phyloP scores from a whole-genome alignment of 2,888 invertebrate species.

The Drosophila formosana region DNA sequence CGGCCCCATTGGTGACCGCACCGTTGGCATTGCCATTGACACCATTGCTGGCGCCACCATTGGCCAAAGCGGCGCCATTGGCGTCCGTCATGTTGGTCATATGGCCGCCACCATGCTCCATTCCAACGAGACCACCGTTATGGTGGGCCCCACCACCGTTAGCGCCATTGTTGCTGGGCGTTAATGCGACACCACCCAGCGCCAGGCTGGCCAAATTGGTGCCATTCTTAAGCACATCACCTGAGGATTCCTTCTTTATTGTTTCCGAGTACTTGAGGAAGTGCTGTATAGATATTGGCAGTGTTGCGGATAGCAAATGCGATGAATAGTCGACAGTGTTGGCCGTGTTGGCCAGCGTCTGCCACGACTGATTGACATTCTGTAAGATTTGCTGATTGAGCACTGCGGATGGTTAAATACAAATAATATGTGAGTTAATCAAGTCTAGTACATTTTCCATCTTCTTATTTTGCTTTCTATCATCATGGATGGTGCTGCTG shows the following conservation, averaged over 20 bases:
- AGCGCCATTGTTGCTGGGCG: conserved; percentile 77
- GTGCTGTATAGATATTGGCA: conserved; percentile 86
- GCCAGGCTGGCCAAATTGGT: conserved; percentile 84
- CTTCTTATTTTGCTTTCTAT: neutral
- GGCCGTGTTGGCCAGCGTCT: conserved; percentile 85
- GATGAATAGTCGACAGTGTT: conserved; percentile 85
- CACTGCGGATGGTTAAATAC: conserved; percentile 62
- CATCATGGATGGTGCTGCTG: neutral
- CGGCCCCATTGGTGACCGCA: conserved; percentile 69
- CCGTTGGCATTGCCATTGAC: conserved; percentile 70
- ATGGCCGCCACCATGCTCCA: conserved; percentile 81
- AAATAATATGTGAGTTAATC: conserved; percentile 6
- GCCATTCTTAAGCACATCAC: conserved; percentile 85
- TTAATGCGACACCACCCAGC: conserved; percentile 83
- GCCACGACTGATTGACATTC: conserved; percentile 86
- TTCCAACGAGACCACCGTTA: conserved; percentile 80
- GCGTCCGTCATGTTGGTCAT: conserved; percentile 82
- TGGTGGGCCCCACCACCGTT: conserved; percentile 77
- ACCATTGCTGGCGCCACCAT: conserved; percentile 65
- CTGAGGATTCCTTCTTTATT: conserved; percentile 85
- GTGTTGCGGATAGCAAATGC: conserved; percentile 85
- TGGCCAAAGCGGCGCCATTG: conserved; percentile 62
- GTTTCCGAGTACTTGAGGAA: conserved; percentile 86
- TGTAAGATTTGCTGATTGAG: conserved; percentile 85
- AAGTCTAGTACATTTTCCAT: neutral